Evolutionary conservation across 2,113 vertebrate species (phyloP).

Genomic region (Pluvianellus socialis): DNA sequence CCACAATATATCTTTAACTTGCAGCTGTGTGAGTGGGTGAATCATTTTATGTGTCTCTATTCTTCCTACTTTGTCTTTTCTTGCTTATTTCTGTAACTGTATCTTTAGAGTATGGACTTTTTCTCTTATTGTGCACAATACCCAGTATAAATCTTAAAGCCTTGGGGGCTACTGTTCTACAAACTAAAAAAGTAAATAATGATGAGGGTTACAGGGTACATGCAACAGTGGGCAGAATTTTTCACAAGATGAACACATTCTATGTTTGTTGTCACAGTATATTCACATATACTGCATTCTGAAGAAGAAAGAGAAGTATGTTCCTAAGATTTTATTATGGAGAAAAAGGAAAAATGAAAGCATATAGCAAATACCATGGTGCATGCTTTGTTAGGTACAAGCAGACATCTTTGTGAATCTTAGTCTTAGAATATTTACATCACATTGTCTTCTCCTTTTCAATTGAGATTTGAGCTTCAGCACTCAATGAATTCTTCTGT

Average conservation of each 20-base stretch:
- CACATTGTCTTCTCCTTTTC: neutral
- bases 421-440: neutral
- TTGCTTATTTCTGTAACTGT: neutral
- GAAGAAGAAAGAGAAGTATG: neutral
- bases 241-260: neutral
- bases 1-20: neutral
- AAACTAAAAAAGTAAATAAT: neutral
- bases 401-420: neutral
- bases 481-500: neutral
- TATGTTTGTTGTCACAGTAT: neutral
- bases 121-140: neutral
- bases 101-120: neutral
- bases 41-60: neutral
- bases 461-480: neutral
- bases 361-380: neutral
- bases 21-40: neutral
- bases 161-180: neutral
- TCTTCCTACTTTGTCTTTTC: neutral
- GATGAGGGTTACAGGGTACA: neutral
- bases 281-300: neutral
- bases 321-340: neutral
- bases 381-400: neutral
- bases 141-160: neutral
- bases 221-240: neutral
- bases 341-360: neutral